Base-by-base conservation (phyloP, 2,797 vertebrate genomes). In the Zenarchopterus dispar region DNA sequence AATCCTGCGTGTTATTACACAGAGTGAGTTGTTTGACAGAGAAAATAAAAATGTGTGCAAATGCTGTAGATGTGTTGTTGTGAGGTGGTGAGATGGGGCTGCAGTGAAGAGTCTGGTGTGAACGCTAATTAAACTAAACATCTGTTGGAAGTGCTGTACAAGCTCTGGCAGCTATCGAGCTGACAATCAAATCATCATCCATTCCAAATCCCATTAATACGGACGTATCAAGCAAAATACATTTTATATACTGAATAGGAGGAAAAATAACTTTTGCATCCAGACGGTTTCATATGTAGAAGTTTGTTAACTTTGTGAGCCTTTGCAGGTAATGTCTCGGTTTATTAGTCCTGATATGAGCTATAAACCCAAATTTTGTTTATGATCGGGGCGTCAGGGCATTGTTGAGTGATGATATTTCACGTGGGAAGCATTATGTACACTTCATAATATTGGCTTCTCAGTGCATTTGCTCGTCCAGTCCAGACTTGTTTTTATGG, bases 51-150 rank as follows among this genome's bases (percentile, higher is more conserved):
- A 67, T 55, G 23, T 4, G 18, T 64, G 72, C 46, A 69, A 77
- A 62, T 21, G 49, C 47, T 71, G 57, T 28, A 18, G 41, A 79
- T 58, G 78, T 73, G 85, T 60, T 62, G 43, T 41, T 65, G 54
- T 53, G 63, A 78, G 53, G 74, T 48, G 68, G 61, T 66, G 76
- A 73, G 72, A 78, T 50, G 46, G 43, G n/a, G 71, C 73, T 41
- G 67, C 71, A 75, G 61, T 51, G 70, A 81, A 23, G 84, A 77
- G 78, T 70, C 69, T 28, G 79, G 87, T 84, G 91, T 70, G 57
- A 92, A 85, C 81, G 73, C 80, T 92, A 91, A 93, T 93, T 91
- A 93, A 91, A 91, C 70, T 78, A 67, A 84, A 80, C 86, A 91
- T 91, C 83, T 90, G 87, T 74, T 74, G 58, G 60, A 83, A 76